Base-by-base conservation (phyloP, 2,113 vertebrate species). In the Numida meleagris region DNA sequence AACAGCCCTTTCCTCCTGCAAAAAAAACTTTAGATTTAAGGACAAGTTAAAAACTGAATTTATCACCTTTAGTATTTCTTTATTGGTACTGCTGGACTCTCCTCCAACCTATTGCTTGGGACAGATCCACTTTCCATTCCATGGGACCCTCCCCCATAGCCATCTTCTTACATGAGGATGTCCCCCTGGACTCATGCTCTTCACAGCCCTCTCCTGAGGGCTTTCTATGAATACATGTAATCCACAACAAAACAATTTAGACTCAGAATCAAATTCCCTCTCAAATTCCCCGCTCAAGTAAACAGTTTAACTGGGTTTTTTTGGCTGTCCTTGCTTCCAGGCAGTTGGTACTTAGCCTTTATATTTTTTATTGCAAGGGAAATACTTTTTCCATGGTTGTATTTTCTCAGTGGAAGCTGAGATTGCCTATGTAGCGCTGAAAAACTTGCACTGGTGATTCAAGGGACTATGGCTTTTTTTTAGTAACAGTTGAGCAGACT, bases 151-250 rank as follows among this genome's bases (percentile, higher is more conserved):
- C 2, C 16, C 16, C n/a, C 4, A 8, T 57, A 76, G 36, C 9
- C 6, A 10, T n/a, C 38, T 51, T 6, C 53, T 73, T 59, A 85
- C 23, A 79, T 76, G 14, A 65, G n/a, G 10, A 42, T 90, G 19
- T 65, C 14, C 14, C 14, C 4, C 12, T 65, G 50, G 13, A 19
- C 4, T 88, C 17, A 23, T 48, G 38, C 27, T 14, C 40, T 76
- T 80, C 5, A 36, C 12, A 2, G 1, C 20, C 48, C 0, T 38
- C 13, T 83, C 68, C 59, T 83, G 13, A 62, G 6, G 1, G 9
- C 27, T 67, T 77, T 76, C 23, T 86, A 21, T 9, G 70, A n/a
- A 2, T n/a, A 83, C 51, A 43, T 4, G 24, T 24, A 57, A 51
- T 36, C 5, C 5, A 34, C 12, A 21, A 15, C 4, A 77, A 13